A percentile compares a stretch with the other conserved stretches of the same genome.
Conservation (phyloP, 2,888 invertebrate genomes). For the Lithodes maja region DNA sequence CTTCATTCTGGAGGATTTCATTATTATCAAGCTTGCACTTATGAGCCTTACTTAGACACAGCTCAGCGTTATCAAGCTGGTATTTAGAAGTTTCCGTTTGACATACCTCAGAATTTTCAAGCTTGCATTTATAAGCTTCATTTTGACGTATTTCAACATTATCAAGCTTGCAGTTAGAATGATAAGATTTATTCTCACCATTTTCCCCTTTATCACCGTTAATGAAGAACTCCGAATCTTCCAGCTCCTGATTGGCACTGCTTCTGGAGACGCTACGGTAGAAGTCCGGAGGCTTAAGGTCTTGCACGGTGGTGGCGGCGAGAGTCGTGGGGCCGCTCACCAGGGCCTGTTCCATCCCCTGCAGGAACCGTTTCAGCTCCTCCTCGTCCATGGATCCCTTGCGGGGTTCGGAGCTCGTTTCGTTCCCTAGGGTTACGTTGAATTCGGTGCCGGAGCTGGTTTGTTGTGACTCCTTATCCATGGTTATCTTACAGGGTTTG, state of each 20-base stretch:
- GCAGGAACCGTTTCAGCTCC: constrained; percentile 43
- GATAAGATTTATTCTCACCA: neutral
- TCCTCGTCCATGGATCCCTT: constrained; percentile 47
- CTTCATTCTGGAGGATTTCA: neutral
- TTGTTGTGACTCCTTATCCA: constrained; percentile 26
- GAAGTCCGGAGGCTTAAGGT: constrained; percentile 59
- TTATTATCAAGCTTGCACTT: neutral
- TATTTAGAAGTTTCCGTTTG: too few relatives aligned
- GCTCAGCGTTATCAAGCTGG: too few relatives aligned
- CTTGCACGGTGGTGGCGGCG: constrained; percentile 45
- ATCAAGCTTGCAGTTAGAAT: neutral
- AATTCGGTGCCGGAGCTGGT: too few relatives aligned
- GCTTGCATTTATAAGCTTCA: too few relatives aligned
- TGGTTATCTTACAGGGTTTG: constrained; percentile 15
- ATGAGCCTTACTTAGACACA: too few relatives aligned
- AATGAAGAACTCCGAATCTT: neutral
- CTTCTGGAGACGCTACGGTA: constrained; percentile 59
- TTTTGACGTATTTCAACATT: neutral
- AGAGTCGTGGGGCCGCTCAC: constrained; percentile 31
- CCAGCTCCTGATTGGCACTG: constrained; percentile 33
- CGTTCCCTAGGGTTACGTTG: neutral
- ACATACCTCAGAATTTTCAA: too few relatives aligned
- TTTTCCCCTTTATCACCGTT: neutral
- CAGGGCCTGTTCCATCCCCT: constrained; percentile 48
- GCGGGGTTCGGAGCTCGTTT: neutral